Evolutionary conservation across 2,113 vertebrate genomes (phyloP), one percentile per base, ranked within the genome.

Genomic region (Brienomyrus longianalis): DNA sequence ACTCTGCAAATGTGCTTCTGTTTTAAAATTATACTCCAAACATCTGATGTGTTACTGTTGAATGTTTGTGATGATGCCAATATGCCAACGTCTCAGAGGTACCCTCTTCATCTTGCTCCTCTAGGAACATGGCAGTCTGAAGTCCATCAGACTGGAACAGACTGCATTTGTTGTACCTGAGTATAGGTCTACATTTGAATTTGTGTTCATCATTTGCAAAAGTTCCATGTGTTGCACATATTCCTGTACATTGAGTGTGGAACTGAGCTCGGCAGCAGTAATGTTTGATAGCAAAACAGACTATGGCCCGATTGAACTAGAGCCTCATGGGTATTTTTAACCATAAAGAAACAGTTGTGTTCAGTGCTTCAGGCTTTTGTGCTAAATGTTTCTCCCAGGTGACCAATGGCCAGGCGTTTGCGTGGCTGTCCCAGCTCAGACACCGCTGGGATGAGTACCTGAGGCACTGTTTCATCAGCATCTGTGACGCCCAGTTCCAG

Each of bases 401-500:
- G 89, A 95, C 92, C 45, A 96, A 94, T 45, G 95, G 94, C 1
- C 96, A 97, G 89, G 96, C 96, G 1, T 97, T 97, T 52, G 93
- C 95, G 0, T 97, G 96, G 96, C 94, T 97, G 66, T 96, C 96
- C 7, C 96, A 97, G 93, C 91, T 97, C 90, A 94, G 96, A 1
- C 96, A 97, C 90, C 93, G 95, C 89, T 97, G 96, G 96, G 94
- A 96, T 62, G 96, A 97, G 50, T 88, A 93, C 23, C 95, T 91
- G 19, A 94, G 89, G 62, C 95, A 97, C 80, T 97, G 96, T 89
- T 97, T 95, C 56, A 91, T 96, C 35, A 96, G 97, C 90, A 97
- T 97, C 92, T 97, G 96, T 91, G 97, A 97, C 2, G 97, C 97
- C 15, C 96, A 96, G 91, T 97, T 97, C 91, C 96, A 96, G 92